Percentiles rank a stretch among this genome's conserved stretches.
These are phyloP conservation scores for Ligdia adustata DNA, from an alignment of 2,888 invertebrate genomes.

Conservation along the genomic window DNA sequence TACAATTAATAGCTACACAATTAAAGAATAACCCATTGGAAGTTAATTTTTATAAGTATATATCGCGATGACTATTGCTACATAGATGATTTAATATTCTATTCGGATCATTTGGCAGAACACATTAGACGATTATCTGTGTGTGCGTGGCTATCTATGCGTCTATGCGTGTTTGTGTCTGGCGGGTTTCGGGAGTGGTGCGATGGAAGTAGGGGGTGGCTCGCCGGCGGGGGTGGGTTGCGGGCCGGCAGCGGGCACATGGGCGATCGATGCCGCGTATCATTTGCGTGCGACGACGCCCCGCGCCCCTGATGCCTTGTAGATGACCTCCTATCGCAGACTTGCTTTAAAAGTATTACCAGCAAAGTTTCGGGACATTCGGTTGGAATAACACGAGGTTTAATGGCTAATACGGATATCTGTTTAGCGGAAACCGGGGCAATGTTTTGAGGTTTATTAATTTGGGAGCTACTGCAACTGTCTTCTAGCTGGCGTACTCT, in stretches of 20 bases:
- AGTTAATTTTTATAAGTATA: no score
- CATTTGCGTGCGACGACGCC: conserved; percentile 75
- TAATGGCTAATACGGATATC: no score
- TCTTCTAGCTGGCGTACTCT: no score
- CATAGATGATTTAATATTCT: conserved; percentile 63
- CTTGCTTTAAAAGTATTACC: conserved; percentile 13
- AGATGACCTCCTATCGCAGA: conserved; percentile 45
- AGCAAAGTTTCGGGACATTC: background rate
- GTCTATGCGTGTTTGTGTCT: conserved; percentile 61
- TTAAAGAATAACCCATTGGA: no score
- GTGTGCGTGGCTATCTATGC: conserved; percentile 60
- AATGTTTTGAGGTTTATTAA: no score
- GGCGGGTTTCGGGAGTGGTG: conserved; percentile 42
- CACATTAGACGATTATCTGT: conserved; percentile 67
- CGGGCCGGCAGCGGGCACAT: conserved; percentile 60
- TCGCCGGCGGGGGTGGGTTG: conserved; percentile 44
- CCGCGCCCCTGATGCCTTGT: conserved; percentile 47
- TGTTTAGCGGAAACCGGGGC: no score
- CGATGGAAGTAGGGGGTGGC: conserved; percentile 35
- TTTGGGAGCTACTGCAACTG: no score
- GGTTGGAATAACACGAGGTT: no score
- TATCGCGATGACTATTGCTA: conserved; percentile 23
- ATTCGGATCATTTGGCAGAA: conserved; percentile 78
- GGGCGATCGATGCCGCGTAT: conserved; percentile 78
- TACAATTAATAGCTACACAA: no score